Evolutionary conservation across 2,888 invertebrate species (phyloP), one percentile per base, ranked within the genome.

Genomic region (Acanthosoma haemorrhoidale): DNA sequence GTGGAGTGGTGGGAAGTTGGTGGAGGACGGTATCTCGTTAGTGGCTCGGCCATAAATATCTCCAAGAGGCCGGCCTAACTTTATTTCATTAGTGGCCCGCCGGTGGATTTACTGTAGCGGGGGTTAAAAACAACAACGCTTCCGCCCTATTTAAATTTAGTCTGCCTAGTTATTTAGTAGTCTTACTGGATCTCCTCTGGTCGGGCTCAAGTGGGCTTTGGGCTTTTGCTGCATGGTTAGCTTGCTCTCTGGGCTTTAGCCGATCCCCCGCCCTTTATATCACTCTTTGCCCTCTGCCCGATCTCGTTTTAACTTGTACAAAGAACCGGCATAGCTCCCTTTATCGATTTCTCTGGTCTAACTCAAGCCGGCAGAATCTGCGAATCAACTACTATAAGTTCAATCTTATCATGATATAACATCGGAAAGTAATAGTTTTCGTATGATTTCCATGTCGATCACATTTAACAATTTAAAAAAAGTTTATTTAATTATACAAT

Each of bases 21-120:
- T 51, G 51, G 51, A 51, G 64, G 39, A 38, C 41, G 67, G 57
- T 51, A 57, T 67, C 67, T 67, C 67, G 67, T 67, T 67, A 67
- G 67, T 31, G 67, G 67, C 51, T 11, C 64, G 34, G 43, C 29
- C 67, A 67, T 67, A 67, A 67, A 67, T 67, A 67, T 57, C 32
- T 18, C 31, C 15, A 41, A 39, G 29, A 36, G 51, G 16, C 41
- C 29, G 9, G n/a, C 29, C 67, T 43, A 67, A 67, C 67, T 67
- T 67, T 67, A 67, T 67, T 67, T 67, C 67, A 67, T 67, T 67
- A 67, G 57, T 13, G 38, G 29, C n/a, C 67, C 25, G 9, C 31
- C 41, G 13, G 32, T 41, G 64, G 64, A 64, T 64, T 64, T 64
- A 64, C 39, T 41, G 64, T 39, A 64, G 39, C 64, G 9, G 25